Base-by-base conservation (phyloP, 1,140 invertebrate species). In the Sipha flava region DNA sequence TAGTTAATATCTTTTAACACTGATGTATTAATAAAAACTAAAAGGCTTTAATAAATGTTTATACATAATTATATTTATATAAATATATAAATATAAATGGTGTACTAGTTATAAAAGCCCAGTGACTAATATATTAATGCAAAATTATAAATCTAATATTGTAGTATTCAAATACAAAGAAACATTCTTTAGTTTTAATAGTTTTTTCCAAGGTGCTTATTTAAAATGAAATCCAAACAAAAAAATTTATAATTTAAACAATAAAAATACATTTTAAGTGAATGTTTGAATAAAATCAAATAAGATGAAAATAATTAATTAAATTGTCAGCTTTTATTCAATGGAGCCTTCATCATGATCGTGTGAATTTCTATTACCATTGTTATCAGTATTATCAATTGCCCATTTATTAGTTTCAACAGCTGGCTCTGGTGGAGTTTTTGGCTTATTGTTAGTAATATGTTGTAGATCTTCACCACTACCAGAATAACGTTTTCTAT, bases 401-500 rank as follows among this genome's bases (percentile, higher is more conserved):
- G 57, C 31, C 73, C 73, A 77, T 57, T 77, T 77, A 26, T 37
- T 77, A 14, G 34, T 29, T 10, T 77, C 73, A 70, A 1, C 31
- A 70, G 16, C n/a, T 12, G 73, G 73, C 59, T 77, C 73, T 40
- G 73, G 73, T 18, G 73, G 73, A 54, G 73, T 77, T 59, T 77
- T 77, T 3, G 73, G 73, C 3, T 77, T 77, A 12, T 57, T 77
- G 29, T 77, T 77, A 59, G 29, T 4, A 40, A 59, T 57, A 40
- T 77, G 49, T 6, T 37, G 64, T 7, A 2, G 10, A 16, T 77
- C 73, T 59, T 59, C 73, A 43, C 47, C 52, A 57, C 52, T 59
- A 59, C 49, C 49, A 14, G 73, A 77, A 59, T 77, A 77, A 77
- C 73, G 73, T 77, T 77, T 77, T 77, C 73, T 54, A 23, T 45